Conservation (phyloP, 2,888 invertebrate genomes). For the Clusia tigrina region DNA sequence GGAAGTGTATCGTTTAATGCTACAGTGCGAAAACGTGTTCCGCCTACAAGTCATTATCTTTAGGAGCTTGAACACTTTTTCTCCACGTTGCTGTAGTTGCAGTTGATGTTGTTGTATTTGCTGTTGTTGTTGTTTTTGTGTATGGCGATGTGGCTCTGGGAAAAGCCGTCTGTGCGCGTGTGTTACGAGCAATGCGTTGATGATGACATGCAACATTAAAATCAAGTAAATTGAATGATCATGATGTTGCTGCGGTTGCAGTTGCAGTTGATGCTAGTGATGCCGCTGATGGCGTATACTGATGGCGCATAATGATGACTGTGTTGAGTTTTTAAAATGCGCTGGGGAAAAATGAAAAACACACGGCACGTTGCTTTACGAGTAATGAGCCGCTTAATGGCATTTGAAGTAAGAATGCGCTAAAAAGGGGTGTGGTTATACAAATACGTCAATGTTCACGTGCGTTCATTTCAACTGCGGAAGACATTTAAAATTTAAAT, state of each 20-base stretch:
- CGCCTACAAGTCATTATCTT: conserved; percentile 47
- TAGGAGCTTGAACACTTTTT: not conserved
- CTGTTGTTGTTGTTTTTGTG: not conserved
- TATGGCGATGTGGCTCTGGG: not conserved
- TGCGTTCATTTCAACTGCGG: too few relatives aligned
- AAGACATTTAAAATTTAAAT: not conserved
- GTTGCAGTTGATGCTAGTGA: not conserved
- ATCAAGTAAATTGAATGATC: conserved; percentile 28
- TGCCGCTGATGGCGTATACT: conserved; percentile 14
- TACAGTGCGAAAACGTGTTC: conserved; percentile 44
- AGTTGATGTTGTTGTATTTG: not conserved
- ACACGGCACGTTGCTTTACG: conserved; percentile 4
- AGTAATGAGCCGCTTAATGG: conserved; percentile 12
- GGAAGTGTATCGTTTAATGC: conserved; percentile 24
- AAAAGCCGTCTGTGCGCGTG: not conserved
- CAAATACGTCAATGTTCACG: not conserved
- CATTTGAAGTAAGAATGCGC: not conserved
- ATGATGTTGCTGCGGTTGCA: conserved; percentile 17
- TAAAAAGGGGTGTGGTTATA: conserved; percentile 13
- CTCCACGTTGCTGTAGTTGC: conserved; percentile 13
- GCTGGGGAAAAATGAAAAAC: conserved; percentile 2
- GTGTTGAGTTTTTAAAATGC: conserved; percentile 25
- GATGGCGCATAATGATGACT: conserved; percentile 16
- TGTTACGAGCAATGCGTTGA: conserved; percentile 2
- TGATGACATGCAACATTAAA: conserved; percentile 26